phyloP scores from a whole-genome alignment of 2,113 vertebrate species.

The Sterna hirundo region DNA sequence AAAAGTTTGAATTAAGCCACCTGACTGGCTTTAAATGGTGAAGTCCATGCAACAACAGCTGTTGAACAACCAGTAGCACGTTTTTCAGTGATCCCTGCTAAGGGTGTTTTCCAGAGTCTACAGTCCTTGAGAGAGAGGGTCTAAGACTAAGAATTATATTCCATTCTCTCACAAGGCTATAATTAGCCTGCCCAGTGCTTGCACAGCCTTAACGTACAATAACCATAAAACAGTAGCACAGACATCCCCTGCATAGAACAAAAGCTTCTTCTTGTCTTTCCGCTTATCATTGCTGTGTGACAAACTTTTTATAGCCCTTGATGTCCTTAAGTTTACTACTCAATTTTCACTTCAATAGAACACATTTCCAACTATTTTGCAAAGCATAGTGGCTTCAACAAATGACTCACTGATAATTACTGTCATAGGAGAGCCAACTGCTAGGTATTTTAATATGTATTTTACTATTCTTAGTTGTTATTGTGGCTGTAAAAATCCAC shows the following conservation, averaged over 20 bases:
- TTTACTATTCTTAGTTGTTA: slow-evolving; percentile 42
- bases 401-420: slow-evolving; percentile 48
- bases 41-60: background rate
- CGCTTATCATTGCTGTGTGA: background rate
- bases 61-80: background rate
- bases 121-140: background rate
- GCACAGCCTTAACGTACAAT: background rate
- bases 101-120: background rate
- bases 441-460: background rate
- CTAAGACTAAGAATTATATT: background rate
- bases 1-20: background rate
- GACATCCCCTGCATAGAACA: background rate
- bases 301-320: slow-evolving; percentile 30
- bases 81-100: background rate
- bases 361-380: slow-evolving; percentile 50
- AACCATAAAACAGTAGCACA: background rate
- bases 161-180: background rate
- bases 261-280: background rate
- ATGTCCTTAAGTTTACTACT: slow-evolving; percentile 43
- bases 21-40: background rate
- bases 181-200: background rate
- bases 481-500: slow-evolving; percentile 1
- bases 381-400: slow-evolving; percentile 32
- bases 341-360: slow-evolving; percentile 45
- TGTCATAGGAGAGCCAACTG: slow-evolving; percentile 19